Percentiles rank a stretch among this genome's conserved stretches.
phyloP scores from a whole-genome alignment of 1,140 invertebrate genomes.

The Lordiphosa clarofinis region DNA sequence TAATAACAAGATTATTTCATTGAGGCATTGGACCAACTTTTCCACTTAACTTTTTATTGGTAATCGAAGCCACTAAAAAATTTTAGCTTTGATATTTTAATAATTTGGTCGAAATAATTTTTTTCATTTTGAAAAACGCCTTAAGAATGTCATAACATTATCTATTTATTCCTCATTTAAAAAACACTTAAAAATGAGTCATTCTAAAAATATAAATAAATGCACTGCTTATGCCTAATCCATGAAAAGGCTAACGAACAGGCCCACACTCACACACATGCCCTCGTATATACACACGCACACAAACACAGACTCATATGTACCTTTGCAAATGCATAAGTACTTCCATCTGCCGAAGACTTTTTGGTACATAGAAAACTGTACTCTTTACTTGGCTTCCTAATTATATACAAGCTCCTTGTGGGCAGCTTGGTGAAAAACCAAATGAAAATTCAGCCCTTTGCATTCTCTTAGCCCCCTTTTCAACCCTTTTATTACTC shows the following conservation, averaged over 20 bases:
- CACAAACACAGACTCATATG: conserved; percentile 5
- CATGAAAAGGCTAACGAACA: background rate
- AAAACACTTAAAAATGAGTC: no score
- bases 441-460: conserved; percentile 55
- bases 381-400: conserved; percentile 53
- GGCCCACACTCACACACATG: background rate
- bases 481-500: background rate
- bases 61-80: no score
- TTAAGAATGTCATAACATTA: no score
- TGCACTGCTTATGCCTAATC: no score
- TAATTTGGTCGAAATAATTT: no score
- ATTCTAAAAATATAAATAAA: no score
- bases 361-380: conserved; percentile 68
- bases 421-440: conserved; percentile 50
- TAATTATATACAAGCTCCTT: conserved; percentile 67
- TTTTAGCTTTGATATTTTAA: no score
- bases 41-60: no score
- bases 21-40: no score
- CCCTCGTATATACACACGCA: conserved; percentile 8
- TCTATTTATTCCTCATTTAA: no score
- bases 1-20: no score
- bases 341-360: conserved; percentile 24
- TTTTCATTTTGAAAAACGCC: no score
- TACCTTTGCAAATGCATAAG: background rate
- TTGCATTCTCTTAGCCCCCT: background rate